A percentile compares a stretch with the other conserved stretches of the same genome.
These are phyloP conservation scores for Seriola aureovittata DNA, from an alignment of 2,113 vertebrate genomes.

Conservation along the genomic window DNA sequence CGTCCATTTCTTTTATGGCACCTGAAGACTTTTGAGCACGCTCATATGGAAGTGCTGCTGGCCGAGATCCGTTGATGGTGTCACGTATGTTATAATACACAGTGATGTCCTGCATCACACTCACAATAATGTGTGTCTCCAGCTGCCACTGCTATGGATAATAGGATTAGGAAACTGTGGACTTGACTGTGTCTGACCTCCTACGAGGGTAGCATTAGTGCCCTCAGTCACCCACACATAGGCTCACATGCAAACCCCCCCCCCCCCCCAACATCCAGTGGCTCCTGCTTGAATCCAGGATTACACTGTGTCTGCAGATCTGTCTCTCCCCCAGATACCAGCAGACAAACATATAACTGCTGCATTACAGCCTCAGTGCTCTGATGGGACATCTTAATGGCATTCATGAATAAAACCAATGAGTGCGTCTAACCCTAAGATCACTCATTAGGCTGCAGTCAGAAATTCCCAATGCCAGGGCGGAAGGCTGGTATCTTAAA, in stretches of 20 bases:
- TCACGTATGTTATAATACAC: slow-evolving; percentile 24
- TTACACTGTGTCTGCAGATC: slow-evolving; percentile 62
- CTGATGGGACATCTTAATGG: slow-evolving; percentile 2
- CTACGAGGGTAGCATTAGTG: slow-evolving; percentile 49
- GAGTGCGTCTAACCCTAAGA: background rate
- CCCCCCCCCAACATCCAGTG: slow-evolving; percentile 26
- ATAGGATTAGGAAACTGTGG: slow-evolving; percentile 73
- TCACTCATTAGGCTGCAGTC: slow-evolving; percentile 3
- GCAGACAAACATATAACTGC: slow-evolving; percentile 26
- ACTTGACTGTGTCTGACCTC: slow-evolving; percentile 57
- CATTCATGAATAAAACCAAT: slow-evolving; percentile 20
- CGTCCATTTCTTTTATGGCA: slow-evolving; percentile 58
- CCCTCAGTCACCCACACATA: slow-evolving; percentile 15
- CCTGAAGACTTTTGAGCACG: slow-evolving; percentile 16
- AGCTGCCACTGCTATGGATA: slow-evolving; percentile 63
- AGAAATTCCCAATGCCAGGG: background rate
- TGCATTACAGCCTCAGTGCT: slow-evolving; percentile 9
- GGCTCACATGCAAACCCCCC: background rate
- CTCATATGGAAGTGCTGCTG: background rate
- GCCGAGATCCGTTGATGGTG: background rate
- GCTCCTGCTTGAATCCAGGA: slow-evolving; percentile 54
- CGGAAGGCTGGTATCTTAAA: slow-evolving; percentile 6
- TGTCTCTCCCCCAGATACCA: slow-evolving; percentile 46
- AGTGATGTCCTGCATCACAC: slow-evolving; percentile 23
- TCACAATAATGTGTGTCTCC: slow-evolving; percentile 39